Evolutionary conservation across 2,113 vertebrate genomes (phyloP).

Genomic region (Spea multiplicata): DNA sequence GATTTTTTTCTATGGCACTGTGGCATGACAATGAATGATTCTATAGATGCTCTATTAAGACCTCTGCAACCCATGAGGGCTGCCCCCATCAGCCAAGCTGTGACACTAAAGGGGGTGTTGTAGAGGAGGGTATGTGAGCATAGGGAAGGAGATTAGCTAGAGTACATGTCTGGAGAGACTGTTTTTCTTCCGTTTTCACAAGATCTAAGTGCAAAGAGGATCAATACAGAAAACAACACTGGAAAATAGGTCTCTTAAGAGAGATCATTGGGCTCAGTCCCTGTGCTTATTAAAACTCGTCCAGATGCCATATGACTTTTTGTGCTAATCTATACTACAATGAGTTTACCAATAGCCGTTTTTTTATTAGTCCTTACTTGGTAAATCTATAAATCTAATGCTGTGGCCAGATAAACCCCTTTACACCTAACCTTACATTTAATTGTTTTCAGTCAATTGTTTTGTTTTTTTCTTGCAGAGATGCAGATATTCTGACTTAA

Average conservation of each 20-base stretch:
- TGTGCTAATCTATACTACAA: conserved; percentile 36
- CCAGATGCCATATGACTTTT: conserved; percentile 28
- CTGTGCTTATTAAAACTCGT: conserved; percentile 38
- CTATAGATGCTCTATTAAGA: not conserved
- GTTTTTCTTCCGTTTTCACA: conserved; percentile 10
- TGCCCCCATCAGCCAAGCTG: conserved; percentile 19
- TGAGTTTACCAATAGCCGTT: not conserved
- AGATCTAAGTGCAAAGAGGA: conserved; percentile 48
- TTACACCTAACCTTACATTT: conserved; percentile 6
- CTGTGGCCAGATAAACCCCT: conserved; percentile 2
- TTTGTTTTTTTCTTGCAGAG: conserved; percentile 9
- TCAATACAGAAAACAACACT: conserved; percentile 27
- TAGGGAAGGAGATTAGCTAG: not conserved
- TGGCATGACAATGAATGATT: not conserved
- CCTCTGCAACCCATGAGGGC: not conserved
- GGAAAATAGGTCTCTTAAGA: conserved; percentile 37
- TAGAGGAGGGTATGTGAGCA: not conserved
- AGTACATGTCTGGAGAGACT: not conserved
- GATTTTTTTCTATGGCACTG: not conserved
- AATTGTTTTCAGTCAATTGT: conserved; percentile 15
- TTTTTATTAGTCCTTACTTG: not conserved
- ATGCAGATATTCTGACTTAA: conserved; percentile 36
- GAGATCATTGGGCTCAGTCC: conserved; percentile 12
- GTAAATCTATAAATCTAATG: conserved; percentile 23
- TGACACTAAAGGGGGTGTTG: conserved; percentile 16